Conservation (phyloP, 2,797 vertebrate species). For the Petrocephalus sullivani region DNA sequence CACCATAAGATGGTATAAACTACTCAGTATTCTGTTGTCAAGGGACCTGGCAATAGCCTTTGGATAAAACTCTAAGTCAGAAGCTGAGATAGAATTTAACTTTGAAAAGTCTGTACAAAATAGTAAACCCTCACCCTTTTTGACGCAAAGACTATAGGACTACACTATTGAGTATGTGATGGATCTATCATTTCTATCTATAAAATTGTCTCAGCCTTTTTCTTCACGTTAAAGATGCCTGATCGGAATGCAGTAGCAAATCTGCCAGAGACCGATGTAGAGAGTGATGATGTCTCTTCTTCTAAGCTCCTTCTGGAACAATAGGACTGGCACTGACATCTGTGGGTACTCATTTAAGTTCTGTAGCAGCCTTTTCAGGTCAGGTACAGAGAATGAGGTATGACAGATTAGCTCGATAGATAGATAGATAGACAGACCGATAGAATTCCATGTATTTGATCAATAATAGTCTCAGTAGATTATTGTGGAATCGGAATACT, state of each 20-base stretch:
- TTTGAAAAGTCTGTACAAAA: not conserved
- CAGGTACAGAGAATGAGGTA: not conserved
- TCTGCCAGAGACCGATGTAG: not conserved
- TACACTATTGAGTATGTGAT: not conserved
- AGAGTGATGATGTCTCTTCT: not conserved
- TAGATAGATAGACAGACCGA: not conserved
- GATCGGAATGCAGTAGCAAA: not conserved
- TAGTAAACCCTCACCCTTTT: not conserved
- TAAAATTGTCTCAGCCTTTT: not conserved
- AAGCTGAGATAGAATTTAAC: not conserved
- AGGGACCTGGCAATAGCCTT: constrained; percentile 7
- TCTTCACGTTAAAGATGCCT: not conserved
- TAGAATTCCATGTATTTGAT: not conserved
- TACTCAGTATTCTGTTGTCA: constrained; percentile 11
- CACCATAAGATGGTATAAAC: not conserved
- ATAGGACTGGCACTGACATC: not conserved
- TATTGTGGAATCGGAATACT: not conserved
- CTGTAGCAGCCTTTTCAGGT: not conserved
- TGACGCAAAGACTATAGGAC: not conserved
- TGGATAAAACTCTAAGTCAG: constrained; percentile 1
- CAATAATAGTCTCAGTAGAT: not conserved
- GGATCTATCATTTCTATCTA: not conserved
- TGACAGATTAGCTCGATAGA: not conserved
- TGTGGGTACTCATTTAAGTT: not conserved
- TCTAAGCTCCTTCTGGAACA: not conserved